Evolutionary conservation across 2,888 invertebrate genomes (phyloP), one percentile per base, ranked within the genome.

Genomic region (Sialis fuliginosa): DNA sequence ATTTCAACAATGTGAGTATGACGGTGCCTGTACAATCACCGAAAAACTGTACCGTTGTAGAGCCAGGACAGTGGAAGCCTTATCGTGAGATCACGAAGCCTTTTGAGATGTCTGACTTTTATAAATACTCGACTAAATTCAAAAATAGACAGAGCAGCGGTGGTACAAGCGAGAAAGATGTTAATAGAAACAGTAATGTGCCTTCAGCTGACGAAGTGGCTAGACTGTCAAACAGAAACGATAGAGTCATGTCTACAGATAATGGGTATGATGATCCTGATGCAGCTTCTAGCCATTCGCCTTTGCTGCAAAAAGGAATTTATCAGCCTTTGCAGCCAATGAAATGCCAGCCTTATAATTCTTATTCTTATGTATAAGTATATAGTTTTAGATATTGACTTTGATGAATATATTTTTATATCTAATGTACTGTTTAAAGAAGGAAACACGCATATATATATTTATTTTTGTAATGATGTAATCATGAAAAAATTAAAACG

Each of bases 101-200:
- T 4, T 96, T 93, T 67, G 95, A 95, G 71, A 92, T 95, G 88
- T 83, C 92, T 0, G 96, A 96, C 65, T 95, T 92, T 64, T 96
- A 93, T 64, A 96, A 95, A 66, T 96, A 96, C 64, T 95, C 93
- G 45, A 92, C 91, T 5, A 91, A 92, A 62, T 90, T 85, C 62
- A 76, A 92, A 51, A 81, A 89, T 13, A 45, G 48, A 34, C 53
- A 54, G 44, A 48, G 50, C 30, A 22, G 37, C 6, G 42, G 44
- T 42, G 47, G 41, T 5, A 44, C 13, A 8, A 40, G 8, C 2
- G 22, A 22, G 4, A 22, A 22, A 22, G 37, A 37, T 37, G 35
- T 34, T 44, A 37, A 45, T 30, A 45, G 34, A 31, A 45, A 45
- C 32, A 31, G 32, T 3, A 30, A 10, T 8, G 32, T 12, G 12